A percentile compares a stretch with the other conserved stretches of the same genome.
Evolutionary conservation across 2,888 invertebrate genomes (phyloP).

Genomic region (Linyphia triangularis): DNA sequence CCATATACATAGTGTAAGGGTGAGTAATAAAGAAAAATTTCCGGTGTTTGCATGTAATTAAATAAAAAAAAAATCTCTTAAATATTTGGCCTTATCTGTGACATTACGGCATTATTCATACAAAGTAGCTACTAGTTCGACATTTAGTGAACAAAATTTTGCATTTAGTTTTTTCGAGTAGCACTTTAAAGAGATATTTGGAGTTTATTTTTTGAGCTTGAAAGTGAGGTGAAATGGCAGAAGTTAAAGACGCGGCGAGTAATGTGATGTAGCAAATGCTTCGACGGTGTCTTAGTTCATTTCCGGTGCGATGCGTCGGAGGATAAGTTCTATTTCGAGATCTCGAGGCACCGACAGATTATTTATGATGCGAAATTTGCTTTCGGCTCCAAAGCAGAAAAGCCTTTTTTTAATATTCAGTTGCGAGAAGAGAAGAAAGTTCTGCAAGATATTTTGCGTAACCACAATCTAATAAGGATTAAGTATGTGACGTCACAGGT

Average conservation of each 20-base stretch:
- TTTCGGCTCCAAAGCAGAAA: background rate
- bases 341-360: conserved; percentile 10
- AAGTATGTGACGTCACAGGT: no score
- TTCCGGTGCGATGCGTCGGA: conserved; percentile 65
- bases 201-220: background rate
- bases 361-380: conserved; percentile 58
- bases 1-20: no score
- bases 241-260: conserved; percentile 4
- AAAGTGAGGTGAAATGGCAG: conserved; percentile 19
- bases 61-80: no score
- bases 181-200: background rate
- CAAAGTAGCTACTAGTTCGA: no score
- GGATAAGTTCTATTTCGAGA: conserved; percentile 60
- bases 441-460: background rate
- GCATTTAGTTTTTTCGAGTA: no score
- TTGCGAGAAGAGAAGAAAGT: background rate
- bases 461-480: no score
- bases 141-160: no score
- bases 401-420: background rate
- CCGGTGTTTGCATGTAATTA: no score
- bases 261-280: conserved; percentile 36
- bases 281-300: conserved; percentile 35
- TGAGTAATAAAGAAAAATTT: no score
- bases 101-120: no score
- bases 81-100: no score